phyloP scores from a whole-genome alignment of 2,888 invertebrate species.

The Junonia oenone region DNA sequence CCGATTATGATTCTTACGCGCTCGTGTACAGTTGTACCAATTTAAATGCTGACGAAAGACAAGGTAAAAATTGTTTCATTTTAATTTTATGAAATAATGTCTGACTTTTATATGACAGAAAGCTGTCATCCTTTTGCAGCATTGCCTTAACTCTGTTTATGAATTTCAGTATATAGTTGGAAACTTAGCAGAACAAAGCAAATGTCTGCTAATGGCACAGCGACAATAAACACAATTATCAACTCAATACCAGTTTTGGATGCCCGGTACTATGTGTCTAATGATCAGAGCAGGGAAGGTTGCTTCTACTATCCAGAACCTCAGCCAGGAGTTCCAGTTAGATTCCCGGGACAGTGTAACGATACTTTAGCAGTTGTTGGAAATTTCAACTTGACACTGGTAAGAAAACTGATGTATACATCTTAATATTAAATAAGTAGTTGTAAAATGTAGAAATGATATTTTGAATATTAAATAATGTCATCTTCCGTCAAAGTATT shows the following conservation, averaged over 20 bases:
- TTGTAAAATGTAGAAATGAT: too few relatives aligned
- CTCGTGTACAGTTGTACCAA: constrained; percentile 83
- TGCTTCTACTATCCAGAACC: constrained; percentile 51
- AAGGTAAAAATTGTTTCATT: too few relatives aligned
- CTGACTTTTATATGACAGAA: too few relatives aligned
- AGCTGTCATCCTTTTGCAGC: too few relatives aligned
- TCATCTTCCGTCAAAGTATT: too few relatives aligned
- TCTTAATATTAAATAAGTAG: too few relatives aligned
- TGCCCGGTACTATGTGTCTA: constrained; percentile 37
- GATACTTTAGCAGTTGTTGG: constrained; percentile 24
- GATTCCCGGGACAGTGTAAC: constrained; percentile 48
- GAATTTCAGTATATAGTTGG: constrained; percentile 45
- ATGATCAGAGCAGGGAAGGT: constrained; percentile 40
- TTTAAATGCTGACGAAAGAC: constrained; percentile 53
- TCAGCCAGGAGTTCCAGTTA: constrained; percentile 37
- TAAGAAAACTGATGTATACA: too few relatives aligned
- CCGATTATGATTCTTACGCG: constrained; percentile 81
- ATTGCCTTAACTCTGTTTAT: too few relatives aligned
- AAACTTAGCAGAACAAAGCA: constrained; percentile 46
- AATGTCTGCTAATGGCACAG: constrained; percentile 29
- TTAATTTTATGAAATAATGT: too few relatives aligned
- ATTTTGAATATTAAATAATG: too few relatives aligned
- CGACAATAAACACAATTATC: constrained; percentile 37
- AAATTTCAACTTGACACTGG: constrained; percentile 33
- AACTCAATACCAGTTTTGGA: constrained; percentile 39